Evolutionary conservation across 2,797 vertebrate species (phyloP).

Genomic region (Phoeniculus purpureus): DNA sequence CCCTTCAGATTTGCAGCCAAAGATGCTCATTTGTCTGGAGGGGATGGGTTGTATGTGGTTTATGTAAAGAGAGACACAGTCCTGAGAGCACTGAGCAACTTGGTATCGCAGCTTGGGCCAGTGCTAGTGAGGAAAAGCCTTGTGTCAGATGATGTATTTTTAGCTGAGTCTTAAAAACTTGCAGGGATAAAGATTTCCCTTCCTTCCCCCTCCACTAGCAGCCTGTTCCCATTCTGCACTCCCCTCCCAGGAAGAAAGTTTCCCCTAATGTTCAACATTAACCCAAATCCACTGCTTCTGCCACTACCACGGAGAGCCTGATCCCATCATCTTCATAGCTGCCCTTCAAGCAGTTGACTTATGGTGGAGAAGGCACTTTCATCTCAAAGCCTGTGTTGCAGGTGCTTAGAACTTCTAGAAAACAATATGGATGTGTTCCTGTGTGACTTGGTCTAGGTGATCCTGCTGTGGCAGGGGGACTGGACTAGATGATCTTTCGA

Average conservation of each 20-base stretch:
- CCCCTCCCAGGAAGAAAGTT: background rate
- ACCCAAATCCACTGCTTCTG: background rate
- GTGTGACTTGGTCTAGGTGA: too few relatives aligned
- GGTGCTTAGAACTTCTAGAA: too few relatives aligned
- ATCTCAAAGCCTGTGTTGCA: too few relatives aligned
- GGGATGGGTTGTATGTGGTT: background rate
- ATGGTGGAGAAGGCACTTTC: too few relatives aligned
- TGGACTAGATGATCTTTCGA: too few relatives aligned
- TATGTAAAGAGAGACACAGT: background rate
- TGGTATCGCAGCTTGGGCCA: background rate
- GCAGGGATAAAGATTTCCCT: background rate
- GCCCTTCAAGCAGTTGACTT: background rate
- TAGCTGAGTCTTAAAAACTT: background rate
- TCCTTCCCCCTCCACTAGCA: background rate
- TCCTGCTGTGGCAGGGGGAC: too few relatives aligned
- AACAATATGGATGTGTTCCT: too few relatives aligned
- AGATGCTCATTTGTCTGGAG: rapidly evolving
- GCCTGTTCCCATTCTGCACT: background rate
- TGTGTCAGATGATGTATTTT: background rate
- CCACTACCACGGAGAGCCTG: background rate
- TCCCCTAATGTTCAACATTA: background rate
- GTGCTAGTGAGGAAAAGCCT: background rate
- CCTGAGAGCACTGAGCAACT: background rate
- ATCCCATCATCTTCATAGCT: background rate
- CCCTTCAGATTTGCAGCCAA: background rate